phyloP scores from a whole-genome alignment of 2,888 invertebrate species.

The Philonicus albiceps region DNA sequence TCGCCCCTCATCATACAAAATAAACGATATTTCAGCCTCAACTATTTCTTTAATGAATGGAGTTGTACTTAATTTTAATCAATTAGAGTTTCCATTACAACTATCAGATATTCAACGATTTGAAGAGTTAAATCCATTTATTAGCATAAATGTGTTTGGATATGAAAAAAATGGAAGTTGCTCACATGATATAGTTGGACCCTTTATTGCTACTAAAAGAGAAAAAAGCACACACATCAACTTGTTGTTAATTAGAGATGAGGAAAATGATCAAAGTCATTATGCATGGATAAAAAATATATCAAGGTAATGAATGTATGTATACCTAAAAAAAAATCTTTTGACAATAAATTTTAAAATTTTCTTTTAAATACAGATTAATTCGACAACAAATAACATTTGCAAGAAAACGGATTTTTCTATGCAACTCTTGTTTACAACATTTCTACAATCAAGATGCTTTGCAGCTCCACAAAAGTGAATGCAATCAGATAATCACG shows the following conservation, averaged over 20 bases:
- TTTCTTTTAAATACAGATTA: neutral
- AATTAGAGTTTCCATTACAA: constrained; percentile 50
- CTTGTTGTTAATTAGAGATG: neutral
- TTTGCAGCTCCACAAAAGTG: constrained; percentile 5
- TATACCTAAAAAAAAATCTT: neutral
- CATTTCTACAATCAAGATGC: constrained; percentile 12
- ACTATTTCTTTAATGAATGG: neutral
- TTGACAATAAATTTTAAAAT: neutral
- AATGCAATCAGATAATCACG: constrained; percentile 37
- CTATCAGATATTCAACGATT: constrained; percentile 49
- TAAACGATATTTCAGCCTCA: neutral
- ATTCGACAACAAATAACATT: neutral
- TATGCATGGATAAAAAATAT: constrained; percentile 12
- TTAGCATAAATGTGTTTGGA: constrained; percentile 48
- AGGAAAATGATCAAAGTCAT: neutral
- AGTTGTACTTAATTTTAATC: constrained; percentile 45
- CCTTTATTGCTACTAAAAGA: neutral
- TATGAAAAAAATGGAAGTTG: neutral
- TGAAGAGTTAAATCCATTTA: constrained; percentile 48
- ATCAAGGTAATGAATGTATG: neutral
- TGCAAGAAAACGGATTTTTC: neutral
- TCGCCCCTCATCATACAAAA: neutral
- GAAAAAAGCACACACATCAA: neutral
- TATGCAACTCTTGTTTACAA: neutral
- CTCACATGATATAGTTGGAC: neutral